These are phyloP conservation scores for Drosophila nr. medialis DNA, from an alignment of 2,888 invertebrate genomes.

Conservation along the genomic window DNA sequence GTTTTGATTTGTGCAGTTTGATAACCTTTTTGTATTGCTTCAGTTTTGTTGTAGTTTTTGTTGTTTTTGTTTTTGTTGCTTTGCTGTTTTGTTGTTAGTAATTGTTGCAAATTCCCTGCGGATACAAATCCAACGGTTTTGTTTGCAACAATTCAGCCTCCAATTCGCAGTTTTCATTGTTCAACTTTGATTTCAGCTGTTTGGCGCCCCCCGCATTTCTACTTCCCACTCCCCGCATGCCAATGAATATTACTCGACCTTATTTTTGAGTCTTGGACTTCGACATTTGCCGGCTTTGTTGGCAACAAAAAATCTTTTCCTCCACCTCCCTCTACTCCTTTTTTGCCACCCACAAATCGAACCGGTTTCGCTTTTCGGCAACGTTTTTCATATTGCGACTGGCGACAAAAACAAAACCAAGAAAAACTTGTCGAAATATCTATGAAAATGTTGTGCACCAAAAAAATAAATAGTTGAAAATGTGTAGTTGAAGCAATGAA, in stretches of 20 bases:
- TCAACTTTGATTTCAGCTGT: conserved; percentile 54
- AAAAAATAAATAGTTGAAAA: conserved; percentile 7
- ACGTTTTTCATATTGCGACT: conserved; percentile 20
- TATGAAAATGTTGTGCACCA: conserved; percentile 10
- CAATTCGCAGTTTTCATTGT: conserved; percentile 55
- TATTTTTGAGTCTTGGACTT: conserved; percentile 55
- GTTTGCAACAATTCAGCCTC: conserved; percentile 54
- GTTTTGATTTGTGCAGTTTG: conserved; percentile 74
- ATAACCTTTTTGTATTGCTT: conserved; percentile 71
- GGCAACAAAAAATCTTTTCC: conserved; percentile 5
- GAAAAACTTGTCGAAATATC: conserved; percentile 47
- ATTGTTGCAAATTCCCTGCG: conserved; percentile 75
- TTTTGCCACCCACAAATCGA: conserved; percentile 3
- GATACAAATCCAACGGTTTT: conserved; percentile 55
- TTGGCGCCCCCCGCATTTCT: conserved; percentile 15
- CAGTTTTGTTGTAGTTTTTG: conserved; percentile 34
- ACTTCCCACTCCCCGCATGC: neutral
- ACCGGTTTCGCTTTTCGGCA: conserved; percentile 54
- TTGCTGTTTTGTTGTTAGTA: conserved; percentile 64
- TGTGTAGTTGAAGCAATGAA: neutral
- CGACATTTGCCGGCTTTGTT: conserved; percentile 59
- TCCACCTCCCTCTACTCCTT: neutral
- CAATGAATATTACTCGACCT: conserved; percentile 39
- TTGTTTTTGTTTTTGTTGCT: conserved; percentile 28
- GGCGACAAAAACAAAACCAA: conserved; percentile 3